phyloP scores from a whole-genome alignment of 2,888 invertebrate genomes.

The Priocnemis perturbator region DNA sequence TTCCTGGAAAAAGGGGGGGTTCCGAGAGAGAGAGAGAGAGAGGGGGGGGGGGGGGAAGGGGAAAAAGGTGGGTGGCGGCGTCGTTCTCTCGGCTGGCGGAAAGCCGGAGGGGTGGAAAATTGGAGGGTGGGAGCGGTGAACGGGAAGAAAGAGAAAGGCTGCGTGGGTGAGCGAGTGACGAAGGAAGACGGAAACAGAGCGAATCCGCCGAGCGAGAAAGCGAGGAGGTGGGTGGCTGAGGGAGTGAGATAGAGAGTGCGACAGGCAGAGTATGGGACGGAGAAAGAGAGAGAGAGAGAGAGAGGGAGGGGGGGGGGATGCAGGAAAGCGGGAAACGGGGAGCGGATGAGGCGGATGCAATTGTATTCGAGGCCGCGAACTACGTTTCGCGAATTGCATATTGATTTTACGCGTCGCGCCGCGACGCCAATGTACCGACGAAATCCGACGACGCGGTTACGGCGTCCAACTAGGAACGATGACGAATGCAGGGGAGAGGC shows the following conservation, averaged over 20 bases:
- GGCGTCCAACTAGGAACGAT: constrained; percentile 28
- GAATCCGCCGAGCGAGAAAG: not conserved
- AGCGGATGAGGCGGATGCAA: constrained; percentile 32
- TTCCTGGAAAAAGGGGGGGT: constrained; percentile 42
- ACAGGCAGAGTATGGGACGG: not conserved
- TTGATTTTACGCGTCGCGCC: constrained; percentile 47
- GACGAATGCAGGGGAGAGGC: constrained; percentile 42
- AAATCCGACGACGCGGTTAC: constrained; percentile 28
- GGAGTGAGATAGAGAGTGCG: not conserved
- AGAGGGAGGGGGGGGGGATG: not conserved
- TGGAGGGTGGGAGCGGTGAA: no score
- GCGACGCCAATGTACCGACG: constrained; percentile 11
- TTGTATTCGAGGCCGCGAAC: constrained; percentile 53
- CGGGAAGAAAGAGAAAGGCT: not conserved
- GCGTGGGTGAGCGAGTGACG: not conserved
- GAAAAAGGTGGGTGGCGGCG: not conserved
- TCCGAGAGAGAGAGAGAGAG: constrained; percentile 11
- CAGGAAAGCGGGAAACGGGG: constrained; percentile 11
- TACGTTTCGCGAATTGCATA: constrained; percentile 56
- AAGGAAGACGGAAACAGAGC: not conserved
- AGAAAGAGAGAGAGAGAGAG: not conserved
- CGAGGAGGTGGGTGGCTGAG: not conserved
- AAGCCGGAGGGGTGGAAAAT: not conserved
- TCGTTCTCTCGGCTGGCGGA: constrained; percentile 1
- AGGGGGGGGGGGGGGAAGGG: not conserved